Conservation (phyloP, 2,888 invertebrate species). For the Epinotia nisella region DNA sequence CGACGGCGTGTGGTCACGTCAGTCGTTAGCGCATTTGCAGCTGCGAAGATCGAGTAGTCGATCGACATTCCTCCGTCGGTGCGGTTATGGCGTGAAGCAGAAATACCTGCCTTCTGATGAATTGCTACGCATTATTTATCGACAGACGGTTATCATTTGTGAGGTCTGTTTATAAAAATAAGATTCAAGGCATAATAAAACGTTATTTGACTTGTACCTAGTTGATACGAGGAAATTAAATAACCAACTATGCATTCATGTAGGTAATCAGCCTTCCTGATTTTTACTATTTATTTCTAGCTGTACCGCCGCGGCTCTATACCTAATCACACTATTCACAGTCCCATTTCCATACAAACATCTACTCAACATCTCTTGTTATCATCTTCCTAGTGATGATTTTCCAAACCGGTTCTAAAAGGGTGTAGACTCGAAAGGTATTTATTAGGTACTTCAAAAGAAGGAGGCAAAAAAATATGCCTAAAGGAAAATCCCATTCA, state of each 20-base stretch:
- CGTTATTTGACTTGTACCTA: background rate
- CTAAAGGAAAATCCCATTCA: too few species aligned
- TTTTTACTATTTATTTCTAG: background rate
- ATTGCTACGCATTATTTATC: constrained; percentile 74
- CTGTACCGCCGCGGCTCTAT: background rate
- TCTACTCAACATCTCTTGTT: too few species aligned
- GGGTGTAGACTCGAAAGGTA: too few species aligned
- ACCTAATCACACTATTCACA: too few species aligned
- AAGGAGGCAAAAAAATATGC: too few species aligned
- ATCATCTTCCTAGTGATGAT: too few species aligned
- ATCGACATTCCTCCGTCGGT: constrained; percentile 76
- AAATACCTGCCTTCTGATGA: constrained; percentile 78
- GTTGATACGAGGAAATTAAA: constrained; percentile 9
- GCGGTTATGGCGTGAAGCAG: constrained; percentile 77
- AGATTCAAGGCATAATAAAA: constrained; percentile 6
- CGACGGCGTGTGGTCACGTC: constrained; percentile 57
- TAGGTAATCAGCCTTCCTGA: background rate
- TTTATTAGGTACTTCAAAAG: too few species aligned
- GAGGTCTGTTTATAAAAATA: constrained; percentile 40
- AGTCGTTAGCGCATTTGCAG: constrained; percentile 58
- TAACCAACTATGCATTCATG: background rate
- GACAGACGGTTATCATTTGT: constrained; percentile 57
- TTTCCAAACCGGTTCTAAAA: too few species aligned
- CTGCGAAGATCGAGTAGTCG: constrained; percentile 68
- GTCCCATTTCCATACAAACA: too few species aligned